Evolutionary conservation across 2,113 vertebrate species (phyloP).

Genomic region (Nothoprocta pentlandii): DNA sequence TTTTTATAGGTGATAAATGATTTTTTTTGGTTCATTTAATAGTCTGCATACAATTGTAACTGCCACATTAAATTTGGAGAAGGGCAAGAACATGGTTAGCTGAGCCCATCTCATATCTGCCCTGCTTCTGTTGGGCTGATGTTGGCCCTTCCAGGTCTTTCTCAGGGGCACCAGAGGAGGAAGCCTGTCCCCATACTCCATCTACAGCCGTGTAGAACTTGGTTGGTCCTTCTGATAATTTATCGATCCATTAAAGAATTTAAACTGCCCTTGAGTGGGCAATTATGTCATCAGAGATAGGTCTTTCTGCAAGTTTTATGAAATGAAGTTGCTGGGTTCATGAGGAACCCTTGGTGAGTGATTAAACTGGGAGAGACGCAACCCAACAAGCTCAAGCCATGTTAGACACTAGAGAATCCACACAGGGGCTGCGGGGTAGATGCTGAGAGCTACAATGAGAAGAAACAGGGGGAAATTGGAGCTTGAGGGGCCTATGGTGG

Average conservation of each 20-base stretch:
- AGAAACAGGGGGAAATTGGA: not conserved
- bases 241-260: fast-evolving
- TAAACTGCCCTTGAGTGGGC: fast-evolving
- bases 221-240: fast-evolving
- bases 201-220: fast-evolving
- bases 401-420: no score
- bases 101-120: not conserved
- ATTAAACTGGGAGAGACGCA: no score
- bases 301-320: no score
- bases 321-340: no score
- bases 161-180: not conserved
- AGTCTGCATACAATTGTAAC: not conserved
- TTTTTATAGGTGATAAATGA: fast-evolving
- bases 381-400: no score
- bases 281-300: no score
- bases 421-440: no score
- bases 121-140: not conserved
- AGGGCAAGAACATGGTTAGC: not conserved
- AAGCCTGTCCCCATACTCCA: fast-evolving
- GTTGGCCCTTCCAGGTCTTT: not conserved
- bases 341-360: no score
- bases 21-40: not conserved
- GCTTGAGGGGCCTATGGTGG: not conserved
- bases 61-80: no score
- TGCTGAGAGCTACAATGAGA: not conserved